Conservation (phyloP, 2,888 invertebrate genomes). For the Odontomyia ornata region DNA sequence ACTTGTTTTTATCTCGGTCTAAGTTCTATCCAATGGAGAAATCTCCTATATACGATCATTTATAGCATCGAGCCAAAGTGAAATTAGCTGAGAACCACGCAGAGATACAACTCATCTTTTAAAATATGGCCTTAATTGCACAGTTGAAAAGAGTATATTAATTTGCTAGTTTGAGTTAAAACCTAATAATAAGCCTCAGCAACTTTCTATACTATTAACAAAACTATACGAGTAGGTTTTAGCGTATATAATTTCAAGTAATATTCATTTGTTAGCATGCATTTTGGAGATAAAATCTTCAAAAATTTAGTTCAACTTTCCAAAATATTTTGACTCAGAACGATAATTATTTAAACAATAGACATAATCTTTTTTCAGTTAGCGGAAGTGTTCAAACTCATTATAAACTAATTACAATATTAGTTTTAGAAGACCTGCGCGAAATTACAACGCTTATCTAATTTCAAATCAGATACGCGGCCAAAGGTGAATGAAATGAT, state of each 20-base stretch:
- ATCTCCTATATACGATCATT: too few species aligned
- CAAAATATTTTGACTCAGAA: background rate
- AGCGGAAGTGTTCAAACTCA: constrained; percentile 37
- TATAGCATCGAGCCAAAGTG: too few species aligned
- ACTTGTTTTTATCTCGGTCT: too few species aligned
- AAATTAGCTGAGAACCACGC: too few species aligned
- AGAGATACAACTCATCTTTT: too few species aligned
- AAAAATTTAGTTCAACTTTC: background rate
- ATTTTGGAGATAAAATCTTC: background rate
- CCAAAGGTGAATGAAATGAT: constrained; percentile 34
- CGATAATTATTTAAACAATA: constrained; percentile 38
- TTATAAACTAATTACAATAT: constrained; percentile 42
- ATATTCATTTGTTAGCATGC: background rate
- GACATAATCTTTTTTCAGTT: constrained; percentile 6
- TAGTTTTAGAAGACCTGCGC: constrained; percentile 28
- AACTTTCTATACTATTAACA: too few species aligned
- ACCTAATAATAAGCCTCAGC: too few species aligned
- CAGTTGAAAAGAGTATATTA: too few species aligned
- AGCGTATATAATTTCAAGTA: background rate
- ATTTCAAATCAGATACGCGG: constrained; percentile 29
- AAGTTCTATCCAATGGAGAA: too few species aligned
- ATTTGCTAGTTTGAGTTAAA: too few species aligned
- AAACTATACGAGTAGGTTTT: too few species aligned
- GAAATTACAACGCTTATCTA: background rate
- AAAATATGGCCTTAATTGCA: too few species aligned